Evolutionary conservation across 2,113 vertebrate species (phyloP), one percentile per base, ranked within the genome.

Genomic region (Tachysurus fulvidraco): DNA sequence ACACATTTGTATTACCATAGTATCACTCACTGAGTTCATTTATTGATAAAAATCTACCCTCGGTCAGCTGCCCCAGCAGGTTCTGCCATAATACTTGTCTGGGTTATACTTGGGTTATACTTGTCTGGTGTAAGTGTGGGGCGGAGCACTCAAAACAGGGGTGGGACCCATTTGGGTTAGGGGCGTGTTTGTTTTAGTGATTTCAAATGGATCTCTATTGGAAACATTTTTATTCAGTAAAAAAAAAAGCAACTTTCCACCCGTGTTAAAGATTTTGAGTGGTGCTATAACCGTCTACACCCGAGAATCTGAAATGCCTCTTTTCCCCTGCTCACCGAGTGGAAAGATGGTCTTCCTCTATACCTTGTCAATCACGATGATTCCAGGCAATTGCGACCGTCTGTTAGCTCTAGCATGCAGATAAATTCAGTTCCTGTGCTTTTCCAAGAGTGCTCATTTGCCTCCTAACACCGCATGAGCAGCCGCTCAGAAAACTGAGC

Each of bases 311-410:
- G 14, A 54, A 78, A 78, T n/a, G 46, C 44, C 9, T 19, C 7
- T 17, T 78, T 54, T 78, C 25, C 14, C 21, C 50, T 54, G 25
- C 74, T 17, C 50, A 78, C 50, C 54, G n/a, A 25, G 50, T 78
- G 74, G 25, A 78, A 78, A 78, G 13, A 78, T 78, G n/a, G 50
- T 54, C 14, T 28, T 78, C 74, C 50, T 17, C 11, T 50, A n/a
- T 74, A 10, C n/a, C 50, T 78, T 78, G 74, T 78, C 74, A 55
- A 17, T 78, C 74, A 78, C 74, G 0, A 25, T 78, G 50, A 78
- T 78, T 78, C 46, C n/a, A 17, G 25, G 74, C 25, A 78, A 55
- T 78, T 55, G 74, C 25, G 13, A 12, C 5, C 13, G 13, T 16
- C 46, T 77, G 46, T 78, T 52, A 54, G 74, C 74, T 78, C 50